phyloP scores from a whole-genome alignment of 92 coral and sea anemone species.

The Parazoanthus darwini region DNA sequence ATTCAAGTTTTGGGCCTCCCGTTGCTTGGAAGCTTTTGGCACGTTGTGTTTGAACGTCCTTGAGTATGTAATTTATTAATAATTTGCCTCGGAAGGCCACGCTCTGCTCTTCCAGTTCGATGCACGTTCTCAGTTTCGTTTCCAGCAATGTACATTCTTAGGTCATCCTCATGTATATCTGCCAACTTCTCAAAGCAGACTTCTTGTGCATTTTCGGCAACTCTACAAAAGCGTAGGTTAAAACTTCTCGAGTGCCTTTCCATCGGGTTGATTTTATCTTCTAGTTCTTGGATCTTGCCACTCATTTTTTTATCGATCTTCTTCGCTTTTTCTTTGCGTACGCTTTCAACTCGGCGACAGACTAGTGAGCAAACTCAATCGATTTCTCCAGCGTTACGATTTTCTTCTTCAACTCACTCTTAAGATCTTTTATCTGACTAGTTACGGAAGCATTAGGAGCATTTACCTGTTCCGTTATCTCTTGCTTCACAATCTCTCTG shows the following conservation, averaged over 20 bases:
- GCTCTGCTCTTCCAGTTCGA: conserved; percentile 30
- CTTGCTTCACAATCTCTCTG: conserved; percentile 30
- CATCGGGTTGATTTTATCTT: conserved; percentile 34
- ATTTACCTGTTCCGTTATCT: conserved; percentile 30
- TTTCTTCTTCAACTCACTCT: conserved; percentile 36
- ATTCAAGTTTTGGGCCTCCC: conserved; percentile 28
- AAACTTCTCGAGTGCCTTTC: conserved; percentile 37
- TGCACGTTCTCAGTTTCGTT: conserved; percentile 29
- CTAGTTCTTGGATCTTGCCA: conserved; percentile 21
- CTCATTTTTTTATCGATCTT: conserved; percentile 33
- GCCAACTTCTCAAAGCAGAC: conserved; percentile 20
- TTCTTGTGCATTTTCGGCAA: conserved; percentile 30
- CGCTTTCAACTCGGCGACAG: conserved; percentile 10
- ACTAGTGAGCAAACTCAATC: conserved; percentile 30
- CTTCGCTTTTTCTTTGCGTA: conserved; percentile 19
- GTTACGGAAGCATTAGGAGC: conserved; percentile 18
- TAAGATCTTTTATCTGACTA: conserved; percentile 35
- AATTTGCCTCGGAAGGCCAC: conserved; percentile 30
- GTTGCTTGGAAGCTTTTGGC: neutral
- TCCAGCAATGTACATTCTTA: conserved; percentile 23
- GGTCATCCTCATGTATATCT: conserved; percentile 20
- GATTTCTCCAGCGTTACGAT: conserved; percentile 28
- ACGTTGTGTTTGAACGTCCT: conserved; percentile 37
- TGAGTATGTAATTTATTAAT: conserved; percentile 23
- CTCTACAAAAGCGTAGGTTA: conserved; percentile 20